phyloP scores from a whole-genome alignment of 2,113 vertebrate species.

The Empidonax alnorum region DNA sequence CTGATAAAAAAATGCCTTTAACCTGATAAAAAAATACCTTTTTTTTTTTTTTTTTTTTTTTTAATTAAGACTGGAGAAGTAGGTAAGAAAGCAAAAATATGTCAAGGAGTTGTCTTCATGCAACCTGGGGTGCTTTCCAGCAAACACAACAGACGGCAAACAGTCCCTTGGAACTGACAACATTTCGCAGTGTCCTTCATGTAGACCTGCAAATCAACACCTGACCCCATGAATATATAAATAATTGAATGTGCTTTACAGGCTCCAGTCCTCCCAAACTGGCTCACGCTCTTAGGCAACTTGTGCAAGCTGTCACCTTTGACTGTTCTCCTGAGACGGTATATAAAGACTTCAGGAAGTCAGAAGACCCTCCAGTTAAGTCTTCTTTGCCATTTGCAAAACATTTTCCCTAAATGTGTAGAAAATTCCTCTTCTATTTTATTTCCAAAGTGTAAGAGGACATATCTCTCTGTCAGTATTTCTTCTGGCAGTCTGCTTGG shows the following conservation, averaged over 20 bases:
- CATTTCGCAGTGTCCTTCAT: neutral
- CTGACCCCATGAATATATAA: neutral
- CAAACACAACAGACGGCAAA: neutral
- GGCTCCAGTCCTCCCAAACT: neutral
- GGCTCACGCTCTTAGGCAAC: neutral
- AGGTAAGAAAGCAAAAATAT: neutral
- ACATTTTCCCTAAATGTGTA: neutral
- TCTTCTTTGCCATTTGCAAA: neutral
- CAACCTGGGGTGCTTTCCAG: neutral
- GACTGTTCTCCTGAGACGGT: neutral
- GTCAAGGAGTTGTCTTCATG: neutral
- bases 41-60: neutral
- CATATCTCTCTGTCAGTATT: neutral
- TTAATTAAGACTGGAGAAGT: neutral
- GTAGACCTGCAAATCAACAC: neutral
- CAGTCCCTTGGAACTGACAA: neutral
- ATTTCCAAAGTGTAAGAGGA: neutral
- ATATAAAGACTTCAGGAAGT: neutral
- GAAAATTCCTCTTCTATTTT: neutral
- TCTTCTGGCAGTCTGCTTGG: neutral
- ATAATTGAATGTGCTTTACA: neutral
- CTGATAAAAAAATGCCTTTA: neutral
- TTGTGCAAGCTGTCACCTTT: neutral
- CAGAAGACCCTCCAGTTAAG: neutral
- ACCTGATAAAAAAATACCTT: neutral